These are phyloP conservation scores for Sorex fumeus DNA, from an alignment of 2,113 vertebrate species.

Conservation along the genomic window DNA sequence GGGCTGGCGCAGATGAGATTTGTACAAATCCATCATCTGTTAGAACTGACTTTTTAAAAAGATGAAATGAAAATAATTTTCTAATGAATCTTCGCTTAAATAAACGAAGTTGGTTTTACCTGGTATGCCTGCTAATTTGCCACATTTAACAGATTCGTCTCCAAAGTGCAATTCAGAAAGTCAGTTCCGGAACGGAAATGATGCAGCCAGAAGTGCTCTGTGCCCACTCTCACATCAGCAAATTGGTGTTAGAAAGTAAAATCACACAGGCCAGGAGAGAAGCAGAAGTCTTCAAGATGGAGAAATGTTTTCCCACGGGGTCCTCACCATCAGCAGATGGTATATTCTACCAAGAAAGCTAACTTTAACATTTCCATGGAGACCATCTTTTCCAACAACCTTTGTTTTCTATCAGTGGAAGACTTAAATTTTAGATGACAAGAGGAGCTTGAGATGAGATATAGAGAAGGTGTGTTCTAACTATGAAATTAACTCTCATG, in stretches of 20 bases:
- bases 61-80: constrained; percentile 15
- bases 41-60: not conserved
- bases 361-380: not conserved
- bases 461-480: not conserved
- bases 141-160: not conserved
- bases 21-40: not conserved
- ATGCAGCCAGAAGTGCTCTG: not conserved
- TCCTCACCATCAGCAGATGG: not conserved
- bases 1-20: not conserved
- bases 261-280: not conserved
- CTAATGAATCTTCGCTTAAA: not conserved
- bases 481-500: not conserved
- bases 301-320: not conserved
- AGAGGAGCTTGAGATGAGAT: not conserved
- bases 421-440: not conserved
- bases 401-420: not conserved
- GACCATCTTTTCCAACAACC: not conserved
- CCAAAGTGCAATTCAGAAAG: not conserved
- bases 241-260: not conserved
- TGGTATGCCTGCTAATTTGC: not conserved
- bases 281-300: not conserved
- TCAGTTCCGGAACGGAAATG: not conserved
- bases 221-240: not conserved
- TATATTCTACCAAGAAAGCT: not conserved
- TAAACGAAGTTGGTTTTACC: not conserved